These are phyloP conservation scores for Nomada ferruginata DNA, from an alignment of 2,888 invertebrate genomes.

Conservation along the genomic window DNA sequence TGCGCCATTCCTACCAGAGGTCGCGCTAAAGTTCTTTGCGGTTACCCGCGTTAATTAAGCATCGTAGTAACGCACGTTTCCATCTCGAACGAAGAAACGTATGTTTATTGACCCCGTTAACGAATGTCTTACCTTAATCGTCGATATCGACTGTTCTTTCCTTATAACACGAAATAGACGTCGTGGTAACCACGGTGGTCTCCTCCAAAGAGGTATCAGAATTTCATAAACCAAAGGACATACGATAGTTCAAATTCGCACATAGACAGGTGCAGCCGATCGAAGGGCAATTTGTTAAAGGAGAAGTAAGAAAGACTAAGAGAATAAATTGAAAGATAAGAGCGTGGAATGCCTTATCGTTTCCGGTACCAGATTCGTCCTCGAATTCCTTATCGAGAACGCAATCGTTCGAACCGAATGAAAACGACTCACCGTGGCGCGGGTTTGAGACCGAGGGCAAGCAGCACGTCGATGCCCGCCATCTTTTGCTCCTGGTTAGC, in stretches of 20 bases:
- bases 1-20: conserved; percentile 44
- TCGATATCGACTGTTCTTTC: no score
- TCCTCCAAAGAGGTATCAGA: not conserved
- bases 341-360: conserved; percentile 25
- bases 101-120: conserved; percentile 2
- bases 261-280: not conserved
- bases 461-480: conserved; percentile 85
- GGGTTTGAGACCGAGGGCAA: conserved; percentile 86
- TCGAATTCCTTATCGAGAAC: conserved; percentile 26
- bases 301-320: not conserved
- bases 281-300: not conserved
- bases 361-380: conserved; percentile 44
- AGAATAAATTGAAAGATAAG: not conserved
- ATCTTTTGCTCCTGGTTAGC: conserved; percentile 74
- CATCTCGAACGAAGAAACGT: not conserved
- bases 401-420: conserved; percentile 13
- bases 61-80: conserved; percentile 4
- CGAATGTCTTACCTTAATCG: not conserved
- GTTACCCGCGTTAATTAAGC: conserved; percentile 21
- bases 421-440: conserved; percentile 80
- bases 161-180: no score
- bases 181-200: not conserved
- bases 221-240: not conserved
- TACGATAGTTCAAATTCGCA: not conserved
- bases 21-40: conserved; percentile 51